Evolutionary conservation across 2,888 invertebrate genomes (phyloP), one percentile per base, ranked within the genome.

Genomic region (Linnaemya tessellans): DNA sequence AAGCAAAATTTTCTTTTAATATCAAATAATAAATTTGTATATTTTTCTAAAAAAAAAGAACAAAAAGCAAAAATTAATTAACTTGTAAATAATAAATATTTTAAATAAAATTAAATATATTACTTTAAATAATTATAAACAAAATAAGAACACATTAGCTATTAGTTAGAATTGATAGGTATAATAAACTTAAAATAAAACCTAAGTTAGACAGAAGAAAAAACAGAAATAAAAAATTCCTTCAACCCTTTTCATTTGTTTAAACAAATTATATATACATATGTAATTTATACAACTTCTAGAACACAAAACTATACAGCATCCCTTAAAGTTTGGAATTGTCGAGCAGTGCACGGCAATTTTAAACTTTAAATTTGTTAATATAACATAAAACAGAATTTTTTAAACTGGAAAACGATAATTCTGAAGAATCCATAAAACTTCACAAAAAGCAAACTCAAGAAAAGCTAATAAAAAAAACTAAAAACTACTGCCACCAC

Each of bases 91-190:
- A 80, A 41, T 51, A 68, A 22, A 60, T 79, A 62, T 49, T 38
- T 58, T 58, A 74, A 62, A 54, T 35, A 46, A 41, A 43, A 54
- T 41, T 58, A 73, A 58, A 56, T 49, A 25, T 80, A 7, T 46
- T 56, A 80, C 49, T 60, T 74, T 38, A 80, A 25, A 58, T 60
- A 80, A 67, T 62, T 67, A 68, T 30, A 80, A 56, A 71, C 20
- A 64, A 46, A 46, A 77, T 18, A 64, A 70, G 8, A 71, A 73
- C 67, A 22, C 11, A 38, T 49, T 70, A 78, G 80, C 13, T 71
- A 38, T 60, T 83, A 83, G 82, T 65, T 82, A 82, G 77, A 64
- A 49, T 58, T 58, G 18, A 71, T 77, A 77, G 70, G 58, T 77
- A 77, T 71, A 62, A 71, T 64, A 70, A 73, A 58, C 41, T 43